Base-by-base conservation (phyloP, 2,888 invertebrate genomes). In the Teleogryllus oceanicus region DNA sequence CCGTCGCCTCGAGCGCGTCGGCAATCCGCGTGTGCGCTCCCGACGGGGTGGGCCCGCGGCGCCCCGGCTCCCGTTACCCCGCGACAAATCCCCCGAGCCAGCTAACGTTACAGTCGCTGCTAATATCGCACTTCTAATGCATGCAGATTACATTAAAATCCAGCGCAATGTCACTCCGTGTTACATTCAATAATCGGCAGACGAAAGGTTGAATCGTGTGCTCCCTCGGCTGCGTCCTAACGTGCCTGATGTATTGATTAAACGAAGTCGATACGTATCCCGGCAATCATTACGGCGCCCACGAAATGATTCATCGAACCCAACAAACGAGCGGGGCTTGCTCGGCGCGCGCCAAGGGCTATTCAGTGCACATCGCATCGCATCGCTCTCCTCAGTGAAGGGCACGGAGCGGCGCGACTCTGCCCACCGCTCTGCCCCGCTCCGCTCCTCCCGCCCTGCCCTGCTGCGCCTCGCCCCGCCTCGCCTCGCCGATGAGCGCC, bases 121-220 rank as follows among this genome's bases (percentile, higher is more conserved):
- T 62, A 62, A 62, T 62, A 62, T 62, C 62, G 62, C 62, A 18
- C n/a, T 62, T 62, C 62, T 62, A 62, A 62, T 62, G 62, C 62
- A 62, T 62, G 62, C 62, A 62, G 62, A 62, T 62, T 62, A 62
- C 62, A 62, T 62, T 13, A 62, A 62, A 62, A 62, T 62, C 62
- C 62, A 62, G 62, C 16, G 62, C 16, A 62, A 62, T 62, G 62
- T 62, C 62, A 18, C 62, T 62, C n/a, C 62, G n/a, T 13, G 62
- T 62, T 62, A 62, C 62, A 62, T 62, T 62, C 62, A 62, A 62
- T 62, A 62, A 62, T 62, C 13, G 62, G 16, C 62, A 62, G 62
- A 62, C 13, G 62, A 13, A 62, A 62, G 37, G 62, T 62, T 13
- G 62, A 62, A 62, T 62, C 13, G 62, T 62, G 62, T 13, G 62